Evolutionary conservation across 2,113 vertebrate genomes (phyloP), one percentile per base, ranked within the genome.

Genomic region (Platysternon megacephalum): DNA sequence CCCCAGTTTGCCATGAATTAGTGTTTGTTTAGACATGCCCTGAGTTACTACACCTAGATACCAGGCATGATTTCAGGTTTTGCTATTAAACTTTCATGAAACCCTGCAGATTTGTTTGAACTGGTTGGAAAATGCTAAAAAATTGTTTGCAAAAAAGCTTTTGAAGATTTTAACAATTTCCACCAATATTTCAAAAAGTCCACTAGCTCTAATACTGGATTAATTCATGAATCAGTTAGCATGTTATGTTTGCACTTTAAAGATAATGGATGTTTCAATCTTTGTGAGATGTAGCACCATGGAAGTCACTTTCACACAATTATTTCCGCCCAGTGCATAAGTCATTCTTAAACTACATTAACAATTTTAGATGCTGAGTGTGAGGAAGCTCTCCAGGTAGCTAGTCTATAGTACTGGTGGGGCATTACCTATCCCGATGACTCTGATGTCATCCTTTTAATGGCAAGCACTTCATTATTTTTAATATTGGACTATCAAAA

Each of bases 31-130:
- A n/a, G 26, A 12, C 26, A 56, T 29, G 26, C 5, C 92, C 87
- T 90, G 65, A 76, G 35, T 79, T 68, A 72, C 21, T 1, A 8
- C n/a, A 89, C 79, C 46, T 93, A 21, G 24, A 12, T 92, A 89
- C 58, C 44, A 88, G 78, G 82, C 76, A 72, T 0, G 3, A 89
- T 14, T 91, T 80, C 44, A 94, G 91, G 88, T 95, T 91, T 79
- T 87, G 72, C 81, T 87, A 84, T 89, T 84, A 82, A 79, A 26
- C 89, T 8, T 21, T 39, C 56, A 84, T 4, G n/a, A 79, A 86
- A 89, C 88, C 76, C 53, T 58, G 72, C 19, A 86, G 82, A 35
- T 80, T 55, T 93, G 29, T 82, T 39, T 82, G 44, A 21, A 74
- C 35, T 95, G 39, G 11, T 88, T 79, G 6, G 39, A 93, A 89